Conservation (phyloP, 2,113 vertebrate genomes). For the Vulpes vulpes region DNA sequence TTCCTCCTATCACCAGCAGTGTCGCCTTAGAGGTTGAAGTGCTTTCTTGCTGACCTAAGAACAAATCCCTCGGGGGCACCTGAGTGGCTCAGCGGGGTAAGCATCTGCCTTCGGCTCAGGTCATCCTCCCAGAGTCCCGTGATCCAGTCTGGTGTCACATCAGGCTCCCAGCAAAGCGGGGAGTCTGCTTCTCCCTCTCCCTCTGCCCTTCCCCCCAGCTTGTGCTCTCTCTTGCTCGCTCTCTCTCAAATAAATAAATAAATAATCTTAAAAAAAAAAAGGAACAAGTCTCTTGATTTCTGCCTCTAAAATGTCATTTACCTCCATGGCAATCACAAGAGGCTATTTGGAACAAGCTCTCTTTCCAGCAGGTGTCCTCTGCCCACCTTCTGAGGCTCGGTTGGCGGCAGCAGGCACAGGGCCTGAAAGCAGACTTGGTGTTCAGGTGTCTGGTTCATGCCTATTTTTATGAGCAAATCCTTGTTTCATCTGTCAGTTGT, state of each 20-base stretch:
- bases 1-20: not conserved
- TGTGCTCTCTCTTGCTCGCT: no score
- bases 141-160: no score
- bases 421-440: not conserved
- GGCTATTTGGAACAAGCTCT: not conserved
- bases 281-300: not conserved
- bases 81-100: no score
- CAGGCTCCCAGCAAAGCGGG: no score
- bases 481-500: slow-evolving; percentile 28
- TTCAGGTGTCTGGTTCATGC: slow-evolving; percentile 3
- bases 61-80: no score
- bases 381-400: not conserved
- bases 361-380: not conserved
- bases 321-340: not conserved
- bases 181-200: no score
- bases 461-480: slow-evolving; percentile 42
- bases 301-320: not conserved
- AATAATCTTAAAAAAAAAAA: no score
- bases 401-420: not conserved
- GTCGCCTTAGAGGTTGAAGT: not conserved
- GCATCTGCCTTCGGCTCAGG: no score
- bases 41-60: not conserved
- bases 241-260: no score
- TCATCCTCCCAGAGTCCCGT: no score
- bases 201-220: no score